Percentiles rank a stretch among this genome's conserved stretches.
phyloP scores from a whole-genome alignment of 1,140 invertebrate genomes.

The Hydropsyche tenuis region DNA sequence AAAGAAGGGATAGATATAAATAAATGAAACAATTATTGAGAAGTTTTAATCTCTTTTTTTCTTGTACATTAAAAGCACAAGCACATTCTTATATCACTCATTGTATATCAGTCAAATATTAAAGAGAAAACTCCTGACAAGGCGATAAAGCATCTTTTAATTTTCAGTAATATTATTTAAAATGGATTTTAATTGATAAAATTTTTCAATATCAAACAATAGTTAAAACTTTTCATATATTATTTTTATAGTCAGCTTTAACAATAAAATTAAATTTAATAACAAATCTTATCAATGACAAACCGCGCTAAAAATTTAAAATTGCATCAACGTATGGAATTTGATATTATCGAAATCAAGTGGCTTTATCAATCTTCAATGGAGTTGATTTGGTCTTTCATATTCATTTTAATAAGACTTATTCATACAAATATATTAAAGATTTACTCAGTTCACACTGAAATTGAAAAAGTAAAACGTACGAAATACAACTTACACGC shows the following conservation, averaged over 20 bases:
- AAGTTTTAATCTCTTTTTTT: slow-evolving; percentile 56
- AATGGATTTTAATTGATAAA: not conserved
- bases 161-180: slow-evolving; percentile 43
- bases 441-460: not conserved
- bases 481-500: not conserved
- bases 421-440: slow-evolving; percentile 1
- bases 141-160: slow-evolving; percentile 61
- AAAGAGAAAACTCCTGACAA: slow-evolving; percentile 57
- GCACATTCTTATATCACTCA: slow-evolving; percentile 62
- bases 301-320: no score
- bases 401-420: not conserved
- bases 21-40: slow-evolving; percentile 31
- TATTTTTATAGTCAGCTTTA: not conserved
- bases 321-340: no score
- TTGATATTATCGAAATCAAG: not conserved
- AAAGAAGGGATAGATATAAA: not conserved
- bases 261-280: slow-evolving; percentile 3
- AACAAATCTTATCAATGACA: not conserved
- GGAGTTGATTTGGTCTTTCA: slow-evolving; percentile 14
- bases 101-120: slow-evolving; percentile 59
- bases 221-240: slow-evolving; percentile 13
- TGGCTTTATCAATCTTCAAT: not conserved
- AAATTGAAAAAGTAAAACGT: not conserved
- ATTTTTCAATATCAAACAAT: slow-evolving; percentile 10
- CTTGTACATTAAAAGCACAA: slow-evolving; percentile 64